Base-by-base conservation (phyloP, 2,888 invertebrate genomes). In the Clitarchus hookeri region DNA sequence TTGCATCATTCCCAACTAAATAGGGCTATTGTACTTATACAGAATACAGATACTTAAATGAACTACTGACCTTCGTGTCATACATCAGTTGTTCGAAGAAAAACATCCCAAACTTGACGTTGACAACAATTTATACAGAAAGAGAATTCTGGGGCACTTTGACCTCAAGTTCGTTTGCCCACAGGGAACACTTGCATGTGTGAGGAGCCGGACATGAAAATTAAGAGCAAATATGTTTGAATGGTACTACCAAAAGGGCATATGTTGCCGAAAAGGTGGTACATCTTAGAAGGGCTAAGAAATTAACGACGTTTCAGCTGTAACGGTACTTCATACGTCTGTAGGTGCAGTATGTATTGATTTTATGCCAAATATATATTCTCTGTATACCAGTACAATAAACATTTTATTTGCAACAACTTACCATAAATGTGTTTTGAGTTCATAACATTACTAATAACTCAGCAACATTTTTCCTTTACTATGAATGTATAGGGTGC, bases 321-420 rank as follows among this genome's bases (percentile, higher is more conserved):
- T 36, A 9, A 26, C 25, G 3, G 13, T 9, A 25, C 19, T 26
- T 82, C 1, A 36, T 82, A 44, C 6, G 4, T 36, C 82, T 25
- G 0, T 82, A 9, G 82, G 26, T 82, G 82, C 82, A 12, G 82
- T 82, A 6, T 82, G 82, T 82, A 6, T 89, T 85, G 89, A 90
- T 86, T 89, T 86, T 85, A 89, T 90, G 89, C 89, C 89, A 87
- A 89, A 89, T 86, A 79, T 89, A 44, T 88, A 88, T 89, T 36
- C 89, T 48, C 16, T 88, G 82, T 26, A 87, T 90, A 83, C 89
- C 90, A 27, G 89, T 90, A 6, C 90, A 90, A 86, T 89, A 89
- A 85, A 87, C 88, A 65, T 90, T 90, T 87, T 90, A 90, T 85
- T 86, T 88, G 11, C 65, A 88, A 83, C 87, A 89, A 85, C 84